These are phyloP conservation scores for Pyrrhosoma nymphula DNA, from an alignment of 2,888 invertebrate species.

Conservation along the genomic window DNA sequence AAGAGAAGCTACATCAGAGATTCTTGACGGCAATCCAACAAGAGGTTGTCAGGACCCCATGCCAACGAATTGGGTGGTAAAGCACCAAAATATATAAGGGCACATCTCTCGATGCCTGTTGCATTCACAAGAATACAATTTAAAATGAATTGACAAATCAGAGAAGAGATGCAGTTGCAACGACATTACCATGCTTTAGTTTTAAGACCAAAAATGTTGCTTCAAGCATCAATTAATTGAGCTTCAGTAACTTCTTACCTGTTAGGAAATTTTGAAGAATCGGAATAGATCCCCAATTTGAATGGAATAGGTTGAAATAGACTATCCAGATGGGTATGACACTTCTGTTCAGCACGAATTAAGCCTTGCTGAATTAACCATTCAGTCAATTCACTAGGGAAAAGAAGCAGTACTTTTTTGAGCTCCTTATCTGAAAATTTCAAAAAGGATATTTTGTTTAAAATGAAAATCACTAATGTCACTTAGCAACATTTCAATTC, in stretches of 20 bases:
- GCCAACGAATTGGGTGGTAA: too few relatives aligned
- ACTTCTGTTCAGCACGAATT: constrained; percentile 89
- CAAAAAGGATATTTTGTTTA: not conserved
- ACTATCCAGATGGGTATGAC: constrained; percentile 81
- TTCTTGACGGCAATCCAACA: too few relatives aligned
- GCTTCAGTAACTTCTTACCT: constrained; percentile 22
- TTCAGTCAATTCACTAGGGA: constrained; percentile 92
- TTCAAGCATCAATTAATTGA: too few relatives aligned
- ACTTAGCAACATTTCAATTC: not conserved
- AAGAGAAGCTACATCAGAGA: too few relatives aligned
- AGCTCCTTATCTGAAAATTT: constrained; percentile 85
- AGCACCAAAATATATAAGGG: too few relatives aligned
- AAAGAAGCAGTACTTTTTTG: constrained; percentile 89
- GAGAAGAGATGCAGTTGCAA: too few relatives aligned
- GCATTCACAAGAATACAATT: too few relatives aligned
- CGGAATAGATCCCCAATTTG: constrained; percentile 92
- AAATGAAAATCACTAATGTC: not conserved
- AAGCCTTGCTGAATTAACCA: constrained; percentile 94
- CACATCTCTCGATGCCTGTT: too few relatives aligned
- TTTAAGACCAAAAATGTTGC: too few relatives aligned
- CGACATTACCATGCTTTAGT: too few relatives aligned
- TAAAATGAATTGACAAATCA: too few relatives aligned
- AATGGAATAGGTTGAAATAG: constrained; percentile 80
- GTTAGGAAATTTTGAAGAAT: constrained; percentile 88
- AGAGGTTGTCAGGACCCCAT: too few relatives aligned